A percentile compares a stretch with the other conserved stretches of the same genome.
phyloP scores from a whole-genome alignment of 30 jellyfish, hydroid and myxozoan species.

The Pseudorhiza aurosa region DNA sequence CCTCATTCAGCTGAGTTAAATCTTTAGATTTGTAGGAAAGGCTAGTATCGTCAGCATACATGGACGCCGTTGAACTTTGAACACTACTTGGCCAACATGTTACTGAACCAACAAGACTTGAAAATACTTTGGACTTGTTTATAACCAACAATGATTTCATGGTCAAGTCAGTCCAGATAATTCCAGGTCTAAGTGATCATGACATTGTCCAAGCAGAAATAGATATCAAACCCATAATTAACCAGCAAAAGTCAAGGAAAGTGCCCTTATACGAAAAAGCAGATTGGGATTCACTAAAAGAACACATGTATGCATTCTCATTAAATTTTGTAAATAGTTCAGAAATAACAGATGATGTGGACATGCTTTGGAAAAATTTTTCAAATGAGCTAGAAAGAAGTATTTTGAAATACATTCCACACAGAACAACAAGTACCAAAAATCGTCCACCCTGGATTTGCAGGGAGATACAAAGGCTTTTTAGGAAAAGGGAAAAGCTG shows the following conservation, averaged over 20 bases:
- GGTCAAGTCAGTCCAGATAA: background rate
- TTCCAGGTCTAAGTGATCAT: slow-evolving; percentile 34
- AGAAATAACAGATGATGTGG: no score
- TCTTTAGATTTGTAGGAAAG: no score
- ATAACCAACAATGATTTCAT: background rate
- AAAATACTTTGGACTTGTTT: slow-evolving; percentile 36
- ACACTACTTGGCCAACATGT: slow-evolving; percentile 1
- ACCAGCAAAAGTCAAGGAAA: slow-evolving; percentile 16
- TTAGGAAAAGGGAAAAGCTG: no score
- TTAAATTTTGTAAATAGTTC: background rate
- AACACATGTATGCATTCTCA: slow-evolving; percentile 2
- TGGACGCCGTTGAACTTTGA: no score
- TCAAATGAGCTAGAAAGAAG: no score
- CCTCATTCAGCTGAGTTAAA: no score
- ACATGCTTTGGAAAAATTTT: no score
- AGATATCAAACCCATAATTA: slow-evolving; percentile 17
- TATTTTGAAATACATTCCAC: no score
- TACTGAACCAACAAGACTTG: slow-evolving; percentile 17
- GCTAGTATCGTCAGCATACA: no score
- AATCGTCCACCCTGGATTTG: no score
- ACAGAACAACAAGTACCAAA: no score
- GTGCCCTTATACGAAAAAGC: slow-evolving; percentile 17
- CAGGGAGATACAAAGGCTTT: no score
- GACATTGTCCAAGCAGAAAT: slow-evolving; percentile 14
- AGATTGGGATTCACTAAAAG: slow-evolving; percentile 36